Percentiles rank a stretch among this genome's conserved stretches.
These are phyloP conservation scores for Jacana jacana DNA, from an alignment of 2,113 vertebrate genomes.

Conservation along the genomic window DNA sequence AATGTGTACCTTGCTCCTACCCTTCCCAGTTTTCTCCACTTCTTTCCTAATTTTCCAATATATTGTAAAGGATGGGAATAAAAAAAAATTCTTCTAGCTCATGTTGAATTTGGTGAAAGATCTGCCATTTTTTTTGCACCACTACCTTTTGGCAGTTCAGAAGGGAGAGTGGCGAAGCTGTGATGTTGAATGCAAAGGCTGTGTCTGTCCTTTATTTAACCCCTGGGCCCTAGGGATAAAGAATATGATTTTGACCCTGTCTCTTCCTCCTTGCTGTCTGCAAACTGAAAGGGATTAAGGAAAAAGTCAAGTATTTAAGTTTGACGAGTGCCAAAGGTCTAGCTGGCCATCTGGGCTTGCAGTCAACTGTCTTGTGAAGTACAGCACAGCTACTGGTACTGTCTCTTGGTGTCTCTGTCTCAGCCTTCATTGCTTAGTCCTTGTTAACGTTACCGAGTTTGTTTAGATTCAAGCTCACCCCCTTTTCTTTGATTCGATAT, in stretches of 20 bases:
- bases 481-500: not conserved
- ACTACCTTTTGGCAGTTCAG: not conserved
- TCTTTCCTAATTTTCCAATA: not conserved
- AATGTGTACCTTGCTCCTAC: not conserved
- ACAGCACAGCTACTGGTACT: not conserved
- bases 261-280: slow-evolving; percentile 9
- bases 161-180: not conserved
- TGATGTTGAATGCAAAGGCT: not conserved
- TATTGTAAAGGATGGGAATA: not conserved
- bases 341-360: not conserved
- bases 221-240: not conserved
- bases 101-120: not conserved
- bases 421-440: not conserved
- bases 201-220: not conserved
- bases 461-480: not conserved
- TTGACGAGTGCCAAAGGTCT: not conserved
- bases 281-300: not conserved
- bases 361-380: not conserved
- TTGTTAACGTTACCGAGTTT: not conserved
- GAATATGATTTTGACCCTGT: not conserved
- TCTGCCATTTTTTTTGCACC: not conserved
- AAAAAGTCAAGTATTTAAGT: not conserved
- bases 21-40: not conserved
- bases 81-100: not conserved
- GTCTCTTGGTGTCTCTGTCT: not conserved